Base-by-base conservation (phyloP, 2,888 invertebrate species). In the Pollenia griseotomentosa region DNA sequence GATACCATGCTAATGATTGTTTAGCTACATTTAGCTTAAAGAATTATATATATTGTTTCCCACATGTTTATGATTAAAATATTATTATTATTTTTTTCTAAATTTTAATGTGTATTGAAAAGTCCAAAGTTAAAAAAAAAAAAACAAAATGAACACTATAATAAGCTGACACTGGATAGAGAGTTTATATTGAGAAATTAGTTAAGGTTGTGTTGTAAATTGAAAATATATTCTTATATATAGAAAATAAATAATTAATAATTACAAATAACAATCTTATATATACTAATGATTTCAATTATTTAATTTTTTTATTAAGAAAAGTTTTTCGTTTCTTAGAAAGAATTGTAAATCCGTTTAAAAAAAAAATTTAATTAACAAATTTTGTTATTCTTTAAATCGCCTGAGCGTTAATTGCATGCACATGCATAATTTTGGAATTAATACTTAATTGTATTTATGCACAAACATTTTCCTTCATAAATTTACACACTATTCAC, bases 401-500 rank as follows among this genome's bases (percentile, higher is more conserved):
- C 66, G 48, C 81, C 57, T 68, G 48, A 75, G 8, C 19, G 7
- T 23, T 75, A 65, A 80, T 65, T 16, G 51, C n/a, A 85, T 79
- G 68, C 55, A 55, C 40, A 57, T 81, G 63, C 40, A 75, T 80
- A 81, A 70, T 77, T 68, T 46, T 65, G 11, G 3, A 33, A 85
- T 66, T 65, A 85, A 19, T 65, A 65, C 77, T 77, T 71, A 80
- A 77, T 81, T 68, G 66, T 65, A 42, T 84, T 79, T 79, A 84
- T 79, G 71, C 57, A 51, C 53, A 68, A 73, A 55, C 16, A 19
- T 59, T 51, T 68, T 44, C 44, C 48, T 79, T 79, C 55, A 78
- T 8, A 53, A n/a, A 33, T 77, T 44, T 12, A 46, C 40, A 70
- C 16, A 42, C 2, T 40, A 23, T 40, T 33, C 40, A 40, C 40